These are phyloP conservation scores for Phallusia fumigata DNA, from an alignment of 23 tunicate genomes.

Conservation along the genomic window DNA sequence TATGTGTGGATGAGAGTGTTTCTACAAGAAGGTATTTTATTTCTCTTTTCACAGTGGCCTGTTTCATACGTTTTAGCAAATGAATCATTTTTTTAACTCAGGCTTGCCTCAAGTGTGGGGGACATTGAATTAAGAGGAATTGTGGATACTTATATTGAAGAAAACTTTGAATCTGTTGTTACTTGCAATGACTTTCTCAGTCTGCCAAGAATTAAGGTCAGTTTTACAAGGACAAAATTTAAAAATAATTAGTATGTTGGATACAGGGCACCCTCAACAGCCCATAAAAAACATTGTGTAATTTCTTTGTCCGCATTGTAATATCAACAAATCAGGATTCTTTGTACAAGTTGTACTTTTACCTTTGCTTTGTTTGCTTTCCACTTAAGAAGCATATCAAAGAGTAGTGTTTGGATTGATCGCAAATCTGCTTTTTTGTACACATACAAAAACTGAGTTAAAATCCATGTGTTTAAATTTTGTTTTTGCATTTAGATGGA, in stretches of 20 bases:
- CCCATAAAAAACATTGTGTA: no score
- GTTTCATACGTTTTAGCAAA: no score
- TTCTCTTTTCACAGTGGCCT: background rate
- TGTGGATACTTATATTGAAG: constrained; percentile 60
- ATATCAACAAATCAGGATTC: background rate
- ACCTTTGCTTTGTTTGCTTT: background rate
- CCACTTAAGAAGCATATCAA: no score
- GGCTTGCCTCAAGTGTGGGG: constrained; percentile 58
- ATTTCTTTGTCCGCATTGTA: background rate
- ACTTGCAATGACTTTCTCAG: constrained; percentile 45
- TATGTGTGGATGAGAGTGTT: constrained; percentile 52
- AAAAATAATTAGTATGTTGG: no score
- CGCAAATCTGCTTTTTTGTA: no score
- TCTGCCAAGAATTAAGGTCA: constrained; percentile 66
- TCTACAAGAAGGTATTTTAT: constrained; percentile 47
- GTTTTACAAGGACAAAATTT: background rate
- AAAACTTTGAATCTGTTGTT: constrained; percentile 53
- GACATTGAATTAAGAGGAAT: constrained; percentile 43
- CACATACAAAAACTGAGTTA: no score
- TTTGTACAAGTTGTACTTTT: background rate
- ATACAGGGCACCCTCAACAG: no score
- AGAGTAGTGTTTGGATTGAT: no score
- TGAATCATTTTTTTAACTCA: constrained; percentile 1
- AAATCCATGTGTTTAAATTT: background rate
- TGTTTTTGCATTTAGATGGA: constrained; percentile 39